Base-by-base conservation (phyloP, 2,113 vertebrate species). In the Sylvietta virens region DNA sequence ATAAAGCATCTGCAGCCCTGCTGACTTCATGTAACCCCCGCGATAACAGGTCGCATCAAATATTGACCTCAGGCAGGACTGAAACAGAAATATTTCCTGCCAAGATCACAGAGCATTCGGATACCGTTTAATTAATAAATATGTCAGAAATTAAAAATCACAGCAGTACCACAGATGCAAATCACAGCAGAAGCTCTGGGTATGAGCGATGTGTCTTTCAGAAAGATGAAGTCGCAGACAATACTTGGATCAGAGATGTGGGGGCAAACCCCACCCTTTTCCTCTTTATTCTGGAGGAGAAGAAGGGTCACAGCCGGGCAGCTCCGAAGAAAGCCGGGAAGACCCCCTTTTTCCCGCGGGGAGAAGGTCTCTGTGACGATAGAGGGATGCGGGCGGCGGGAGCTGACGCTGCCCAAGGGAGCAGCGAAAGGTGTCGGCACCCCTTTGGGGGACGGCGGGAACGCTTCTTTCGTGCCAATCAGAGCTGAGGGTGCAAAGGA, bases 291-390 rank as follows among this genome's bases (percentile, higher is more conserved):
- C 61, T 54, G 62, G 15, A 80, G 45, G 40, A 26, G 35, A 84
- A 84, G 48, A 37, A 62, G 33, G 8, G 11, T 21, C 24, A 20
- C 31, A 44, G 51, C 20, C 16, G 16, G 15, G 15, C 45, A 45
- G 23, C 15, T 47, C 61, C 57, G 26, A 35, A 37, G 30, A 37
- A 10, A 66, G 66, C 7, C 11, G 22, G 28, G n/a, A 60, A 50
- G 9, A 57, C 1, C 4, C 11, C 8, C 4, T 15, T n/a, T n/a
- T 35, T 13, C 18, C 20, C 1, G 5, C 4, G 7, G 11, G 15
- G 7, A n/a, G 65, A 26, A 24, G 47, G 61, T 57, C 77, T 16
- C 14, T 18, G 6, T 28, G 47, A n/a, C 3, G 4, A 42, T 23
- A 56, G 72, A 47, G 44, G 30, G 60, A 13, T 33, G 27, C 28